Base-by-base conservation (phyloP, 1,140 invertebrate genomes). In the Drosophila arizonae region DNA sequence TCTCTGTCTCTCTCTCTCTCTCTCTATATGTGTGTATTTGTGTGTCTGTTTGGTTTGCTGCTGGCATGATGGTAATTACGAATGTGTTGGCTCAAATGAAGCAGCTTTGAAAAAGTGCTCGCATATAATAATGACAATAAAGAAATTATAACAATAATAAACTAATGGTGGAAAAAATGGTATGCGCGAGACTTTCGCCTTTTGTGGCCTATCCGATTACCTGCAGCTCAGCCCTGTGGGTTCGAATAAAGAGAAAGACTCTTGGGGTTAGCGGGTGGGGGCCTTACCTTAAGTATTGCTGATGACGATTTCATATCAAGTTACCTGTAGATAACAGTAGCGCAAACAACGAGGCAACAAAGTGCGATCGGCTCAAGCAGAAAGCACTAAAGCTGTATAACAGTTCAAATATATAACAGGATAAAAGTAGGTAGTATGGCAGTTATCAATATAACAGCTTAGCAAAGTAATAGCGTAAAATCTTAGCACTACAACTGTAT, bases 101-200 rank as follows among this genome's bases (percentile, higher is more conserved):
- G 72, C 52, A 70, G 58, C 72, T 63, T 63, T 57, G 36, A 46
- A 70, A 68, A 62, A 60, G 66, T 80, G 77, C 63, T 72, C 79
- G 50, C 78, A 64, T 70, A 50, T 74, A 51, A 81, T 73, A 84
- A 77, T 85, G 76, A 85, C 77, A 84, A 85, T 84, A 86, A 86
- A 86, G 72, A 87, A 87, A 87, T 86, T 88, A 87, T 86, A 87
- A 86, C 82, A 86, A 84, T 84, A 79, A 84, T 78, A 80, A 85
- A 84, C 80, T 85, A 86, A 87, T 86, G 55, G 77, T 46, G 45
- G 57, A 56, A 63, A 62, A 60, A 64, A 77, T 76, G 65, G 48
- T 61, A 50, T 50, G 52, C 46, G 63, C 24, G 58, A 72, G 74
- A 87, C 84, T 86, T 86, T 86, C 82, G 82, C 82, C 72, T 70